These are phyloP conservation scores for Hydra vulgaris DNA, from an alignment of 30 jellyfish, hydroid and myxozoan genomes.

Conservation along the genomic window DNA sequence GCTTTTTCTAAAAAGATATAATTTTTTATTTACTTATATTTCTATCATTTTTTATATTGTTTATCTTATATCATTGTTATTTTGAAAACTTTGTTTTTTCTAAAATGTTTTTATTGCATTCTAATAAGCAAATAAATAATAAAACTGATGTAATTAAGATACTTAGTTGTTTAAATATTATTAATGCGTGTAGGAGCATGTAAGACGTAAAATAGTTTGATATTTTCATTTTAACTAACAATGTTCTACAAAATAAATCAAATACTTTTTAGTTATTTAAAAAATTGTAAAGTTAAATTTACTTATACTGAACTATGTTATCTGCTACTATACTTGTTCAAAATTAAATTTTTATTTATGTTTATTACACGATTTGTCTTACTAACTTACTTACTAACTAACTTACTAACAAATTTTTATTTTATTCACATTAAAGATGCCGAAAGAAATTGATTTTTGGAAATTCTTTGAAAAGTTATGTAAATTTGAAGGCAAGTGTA, in stretches of 20 bases:
- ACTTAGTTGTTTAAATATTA: not conserved
- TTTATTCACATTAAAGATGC: not conserved
- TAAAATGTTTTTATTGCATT: not conserved
- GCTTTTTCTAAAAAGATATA: not conserved
- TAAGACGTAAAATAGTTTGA: not conserved
- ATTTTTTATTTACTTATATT: not conserved
- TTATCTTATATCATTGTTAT: too few relatives aligned
- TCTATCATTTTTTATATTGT: too few relatives aligned
- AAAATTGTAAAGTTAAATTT: not conserved
- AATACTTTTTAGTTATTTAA: not conserved
- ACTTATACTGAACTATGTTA: not conserved
- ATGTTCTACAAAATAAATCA: too few relatives aligned
- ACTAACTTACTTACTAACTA: too few relatives aligned
- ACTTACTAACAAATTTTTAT: too few relatives aligned
- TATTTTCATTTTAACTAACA: too few relatives aligned
- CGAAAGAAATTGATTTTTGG: not conserved
- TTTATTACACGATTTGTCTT: not conserved
- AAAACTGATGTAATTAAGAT: not conserved
- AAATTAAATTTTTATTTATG: not conserved
- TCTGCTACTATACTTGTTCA: not conserved
- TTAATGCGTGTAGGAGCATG: not conserved
- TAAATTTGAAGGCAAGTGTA: not conserved
- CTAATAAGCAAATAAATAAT: not conserved
- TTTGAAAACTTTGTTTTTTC: not conserved
- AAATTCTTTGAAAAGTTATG: not conserved